Percentiles rank a stretch among this genome's conserved stretches.
phyloP scores from a whole-genome alignment of 2,113 vertebrate genomes.

The Calidris pygmaea region DNA sequence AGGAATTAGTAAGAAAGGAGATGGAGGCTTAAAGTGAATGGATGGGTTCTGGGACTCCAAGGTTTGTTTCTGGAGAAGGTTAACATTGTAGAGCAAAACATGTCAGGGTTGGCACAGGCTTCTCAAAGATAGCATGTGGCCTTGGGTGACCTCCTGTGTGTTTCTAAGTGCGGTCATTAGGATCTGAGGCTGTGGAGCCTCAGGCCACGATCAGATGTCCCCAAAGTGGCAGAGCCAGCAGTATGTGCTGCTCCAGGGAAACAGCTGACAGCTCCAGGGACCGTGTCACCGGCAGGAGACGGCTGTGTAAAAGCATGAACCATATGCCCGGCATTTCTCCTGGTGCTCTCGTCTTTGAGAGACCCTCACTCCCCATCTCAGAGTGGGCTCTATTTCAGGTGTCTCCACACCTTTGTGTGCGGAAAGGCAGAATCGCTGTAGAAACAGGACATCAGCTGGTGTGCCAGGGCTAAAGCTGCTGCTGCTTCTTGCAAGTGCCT shows the following conservation, averaged over 20 bases:
- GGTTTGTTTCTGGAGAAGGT: neutral
- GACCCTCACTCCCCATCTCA: neutral
- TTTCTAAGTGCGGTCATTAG: neutral
- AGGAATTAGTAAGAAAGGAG: neutral
- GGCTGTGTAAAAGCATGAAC: neutral
- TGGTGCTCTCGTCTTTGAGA: neutral
- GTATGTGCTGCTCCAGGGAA: neutral
- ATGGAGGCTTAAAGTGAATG: neutral
- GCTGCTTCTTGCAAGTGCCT: neutral
- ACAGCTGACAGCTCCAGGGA: neutral
- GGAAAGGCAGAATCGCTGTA: neutral
- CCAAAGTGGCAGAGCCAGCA: neutral
- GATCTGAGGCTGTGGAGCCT: neutral
- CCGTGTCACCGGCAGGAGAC: neutral
- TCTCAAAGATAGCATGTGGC: neutral
- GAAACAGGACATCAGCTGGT: neutral
- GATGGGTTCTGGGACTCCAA: neutral
- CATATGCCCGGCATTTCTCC: accelerated
- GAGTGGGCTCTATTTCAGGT: neutral
- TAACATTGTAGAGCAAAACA: neutral
- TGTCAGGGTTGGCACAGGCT: neutral
- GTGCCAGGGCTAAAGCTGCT: neutral
- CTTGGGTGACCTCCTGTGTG: neutral
- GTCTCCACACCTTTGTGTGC: neutral
- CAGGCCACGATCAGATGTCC: neutral